These are phyloP conservation scores for Drosophila ironensis DNA, from an alignment of 1,140 invertebrate genomes.

Conservation along the genomic window DNA sequence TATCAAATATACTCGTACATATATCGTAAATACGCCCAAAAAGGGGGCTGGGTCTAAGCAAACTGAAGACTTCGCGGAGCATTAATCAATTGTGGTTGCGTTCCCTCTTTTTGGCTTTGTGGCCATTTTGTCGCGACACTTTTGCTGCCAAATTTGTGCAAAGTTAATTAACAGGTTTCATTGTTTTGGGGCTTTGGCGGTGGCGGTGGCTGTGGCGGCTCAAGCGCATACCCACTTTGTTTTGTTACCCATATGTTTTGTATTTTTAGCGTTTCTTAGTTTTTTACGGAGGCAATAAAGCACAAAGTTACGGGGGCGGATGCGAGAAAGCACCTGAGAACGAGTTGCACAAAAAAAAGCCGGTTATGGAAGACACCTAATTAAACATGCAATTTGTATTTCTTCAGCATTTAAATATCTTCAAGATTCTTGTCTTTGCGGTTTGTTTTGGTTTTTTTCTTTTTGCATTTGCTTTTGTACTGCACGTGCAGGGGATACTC, in stretches of 20 bases:
- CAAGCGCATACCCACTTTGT: slow-evolving; percentile 9
- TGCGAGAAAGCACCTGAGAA: slow-evolving; percentile 48
- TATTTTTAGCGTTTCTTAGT: slow-evolving; percentile 34
- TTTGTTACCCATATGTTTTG: slow-evolving; percentile 27
- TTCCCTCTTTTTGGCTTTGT: slow-evolving; percentile 15
- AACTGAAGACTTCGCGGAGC: slow-evolving; percentile 39
- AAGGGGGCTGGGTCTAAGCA: slow-evolving; percentile 5
- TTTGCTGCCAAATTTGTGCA: slow-evolving; percentile 70
- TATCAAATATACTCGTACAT: slow-evolving; percentile 4
- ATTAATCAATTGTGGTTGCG: slow-evolving; percentile 63
- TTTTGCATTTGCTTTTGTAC: slow-evolving; percentile 15
- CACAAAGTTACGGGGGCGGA: slow-evolving; percentile 55
- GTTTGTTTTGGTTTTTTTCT: not conserved
- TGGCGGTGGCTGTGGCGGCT: too few species aligned
- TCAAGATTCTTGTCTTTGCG: not conserved
- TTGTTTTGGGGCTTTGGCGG: slow-evolving; percentile 45
- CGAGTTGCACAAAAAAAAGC: slow-evolving; percentile 34
- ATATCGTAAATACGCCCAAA: slow-evolving; percentile 1
- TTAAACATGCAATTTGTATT: slow-evolving; percentile 43
- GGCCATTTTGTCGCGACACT: slow-evolving; percentile 52
- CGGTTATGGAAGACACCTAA: slow-evolving; percentile 38
- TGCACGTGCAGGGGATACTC: slow-evolving; percentile 65
- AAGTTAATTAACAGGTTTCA: slow-evolving; percentile 76
- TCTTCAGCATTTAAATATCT: not conserved
- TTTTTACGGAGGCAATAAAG: slow-evolving; percentile 39